phyloP scores from a whole-genome alignment of 2,797 vertebrate species.

The Diplodus sargus region DNA sequence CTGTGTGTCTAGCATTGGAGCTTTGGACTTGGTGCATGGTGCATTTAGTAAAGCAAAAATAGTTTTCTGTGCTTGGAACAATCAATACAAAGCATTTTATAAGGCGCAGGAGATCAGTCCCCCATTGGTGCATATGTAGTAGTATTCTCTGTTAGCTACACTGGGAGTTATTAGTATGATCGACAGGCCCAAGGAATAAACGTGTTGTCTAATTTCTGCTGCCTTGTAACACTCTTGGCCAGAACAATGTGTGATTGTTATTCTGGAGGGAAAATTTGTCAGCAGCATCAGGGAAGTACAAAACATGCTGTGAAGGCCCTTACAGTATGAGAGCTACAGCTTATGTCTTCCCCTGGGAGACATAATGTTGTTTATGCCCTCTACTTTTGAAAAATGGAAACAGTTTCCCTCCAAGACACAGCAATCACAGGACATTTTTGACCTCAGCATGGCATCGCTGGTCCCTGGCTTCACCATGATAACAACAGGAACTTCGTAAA shows the following conservation, averaged over 20 bases:
- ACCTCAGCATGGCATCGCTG: slow-evolving; percentile 5
- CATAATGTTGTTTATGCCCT: not conserved
- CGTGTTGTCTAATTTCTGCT: slow-evolving; percentile 7
- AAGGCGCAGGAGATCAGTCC: not conserved
- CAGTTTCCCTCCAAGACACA: slow-evolving; percentile 14
- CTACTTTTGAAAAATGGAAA: slow-evolving; percentile 33
- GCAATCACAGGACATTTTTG: slow-evolving; percentile 22
- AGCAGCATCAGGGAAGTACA: not conserved
- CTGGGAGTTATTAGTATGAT: not conserved
- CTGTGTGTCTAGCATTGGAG: too few species aligned
- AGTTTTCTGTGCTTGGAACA: slow-evolving; percentile 3
- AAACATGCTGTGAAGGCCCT: slow-evolving; percentile 32
- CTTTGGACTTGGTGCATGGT: not conserved
- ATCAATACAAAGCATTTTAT: not conserved
- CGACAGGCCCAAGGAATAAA: not conserved
- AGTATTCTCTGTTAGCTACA: not conserved
- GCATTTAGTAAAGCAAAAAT: slow-evolving; percentile 2
- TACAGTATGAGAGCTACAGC: slow-evolving; percentile 1
- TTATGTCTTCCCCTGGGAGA: slow-evolving; percentile 8
- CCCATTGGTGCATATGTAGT: not conserved
- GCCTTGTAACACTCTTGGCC: not conserved
- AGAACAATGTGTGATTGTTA: slow-evolving; percentile 30
- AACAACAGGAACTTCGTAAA: not conserved
- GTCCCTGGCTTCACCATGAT: not conserved
- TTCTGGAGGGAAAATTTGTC: slow-evolving; percentile 6